Conservation (phyloP, 2,113 vertebrate genomes). For the Lampris incognitus region DNA sequence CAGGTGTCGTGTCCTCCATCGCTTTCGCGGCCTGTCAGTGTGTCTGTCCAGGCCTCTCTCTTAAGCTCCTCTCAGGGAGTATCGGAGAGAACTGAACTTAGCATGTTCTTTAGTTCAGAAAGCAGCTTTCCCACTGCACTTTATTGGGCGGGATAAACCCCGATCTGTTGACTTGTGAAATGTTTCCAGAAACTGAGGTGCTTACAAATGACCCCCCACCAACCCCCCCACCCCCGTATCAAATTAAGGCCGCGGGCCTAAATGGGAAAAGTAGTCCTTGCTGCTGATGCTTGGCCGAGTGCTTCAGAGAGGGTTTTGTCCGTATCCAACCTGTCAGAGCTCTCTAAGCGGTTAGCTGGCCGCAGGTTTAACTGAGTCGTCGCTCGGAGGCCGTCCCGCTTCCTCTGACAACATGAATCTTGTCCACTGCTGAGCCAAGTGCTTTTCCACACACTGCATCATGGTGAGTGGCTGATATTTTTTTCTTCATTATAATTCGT, state of each 20-base stretch:
- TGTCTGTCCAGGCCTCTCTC: slow-evolving; percentile 36
- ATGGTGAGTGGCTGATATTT: slow-evolving; percentile 52
- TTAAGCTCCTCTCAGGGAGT: slow-evolving; percentile 52
- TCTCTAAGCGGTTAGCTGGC: not conserved
- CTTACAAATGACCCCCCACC: slow-evolving; percentile 49
- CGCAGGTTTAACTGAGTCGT: slow-evolving; percentile 19
- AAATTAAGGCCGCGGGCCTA: slow-evolving; percentile 35
- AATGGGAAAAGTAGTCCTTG: slow-evolving; percentile 36
- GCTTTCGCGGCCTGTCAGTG: slow-evolving; percentile 14
- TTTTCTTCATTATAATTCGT: slow-evolving; percentile 46
- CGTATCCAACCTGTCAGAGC: slow-evolving; percentile 11
- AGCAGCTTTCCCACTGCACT: slow-evolving; percentile 54
- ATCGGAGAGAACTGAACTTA: slow-evolving; percentile 33
- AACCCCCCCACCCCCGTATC: slow-evolving; percentile 25
- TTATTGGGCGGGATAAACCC: slow-evolving; percentile 62
- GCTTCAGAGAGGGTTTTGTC: not conserved
- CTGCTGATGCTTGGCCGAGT: not conserved
- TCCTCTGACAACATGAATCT: slow-evolving; percentile 5
- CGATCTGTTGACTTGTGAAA: slow-evolving; percentile 49
- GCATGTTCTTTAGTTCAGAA: slow-evolving; percentile 21
- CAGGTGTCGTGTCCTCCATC: slow-evolving; percentile 62
- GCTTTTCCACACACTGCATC: slow-evolving; percentile 53
- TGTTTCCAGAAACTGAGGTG: slow-evolving; percentile 30
- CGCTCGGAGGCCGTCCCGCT: slow-evolving; percentile 15
- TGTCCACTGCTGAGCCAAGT: slow-evolving; percentile 11